Conservation (phyloP, 35 echinoderm and acorn worm genomes). For the Anneissia japonica region DNA sequence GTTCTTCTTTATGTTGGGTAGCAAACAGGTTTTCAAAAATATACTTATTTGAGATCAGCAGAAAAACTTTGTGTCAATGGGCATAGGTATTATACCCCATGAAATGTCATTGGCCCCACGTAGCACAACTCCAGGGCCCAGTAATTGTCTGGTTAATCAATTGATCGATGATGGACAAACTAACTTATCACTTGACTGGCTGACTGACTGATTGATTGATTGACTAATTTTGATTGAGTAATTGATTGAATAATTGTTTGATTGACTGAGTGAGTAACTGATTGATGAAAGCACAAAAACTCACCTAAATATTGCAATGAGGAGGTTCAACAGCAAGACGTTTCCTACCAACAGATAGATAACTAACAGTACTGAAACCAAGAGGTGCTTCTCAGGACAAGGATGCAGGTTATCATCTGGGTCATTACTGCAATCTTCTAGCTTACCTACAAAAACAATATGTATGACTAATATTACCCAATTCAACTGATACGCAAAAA, state of each 20-base stretch:
- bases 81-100: not conserved
- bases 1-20: too few relatives aligned
- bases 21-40: too few relatives aligned
- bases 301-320: slow-evolving; percentile 83
- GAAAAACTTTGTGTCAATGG: not conserved
- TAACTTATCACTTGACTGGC: too few relatives aligned
- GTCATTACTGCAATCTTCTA: slow-evolving; percentile 4
- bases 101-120: not conserved
- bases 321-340: slow-evolving; percentile 69
- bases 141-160: too few relatives aligned
- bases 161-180: too few relatives aligned
- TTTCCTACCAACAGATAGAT: slow-evolving; percentile 64
- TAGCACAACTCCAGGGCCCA: too few relatives aligned
- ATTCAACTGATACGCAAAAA: too few relatives aligned
- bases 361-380: slow-evolving; percentile 40
- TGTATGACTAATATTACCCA: too few relatives aligned
- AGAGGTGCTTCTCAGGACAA: slow-evolving; percentile 30
- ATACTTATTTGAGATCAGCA: not conserved
- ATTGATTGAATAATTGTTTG: too few relatives aligned
- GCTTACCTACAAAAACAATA: slow-evolving; percentile 30
- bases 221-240: too few relatives aligned
- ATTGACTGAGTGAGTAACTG: not conserved
- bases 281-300: not conserved
- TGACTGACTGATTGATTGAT: too few relatives aligned
- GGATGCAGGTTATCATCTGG: not conserved